Conservation (phyloP, 2,888 invertebrate species). For the Metacarcinus magister region DNA sequence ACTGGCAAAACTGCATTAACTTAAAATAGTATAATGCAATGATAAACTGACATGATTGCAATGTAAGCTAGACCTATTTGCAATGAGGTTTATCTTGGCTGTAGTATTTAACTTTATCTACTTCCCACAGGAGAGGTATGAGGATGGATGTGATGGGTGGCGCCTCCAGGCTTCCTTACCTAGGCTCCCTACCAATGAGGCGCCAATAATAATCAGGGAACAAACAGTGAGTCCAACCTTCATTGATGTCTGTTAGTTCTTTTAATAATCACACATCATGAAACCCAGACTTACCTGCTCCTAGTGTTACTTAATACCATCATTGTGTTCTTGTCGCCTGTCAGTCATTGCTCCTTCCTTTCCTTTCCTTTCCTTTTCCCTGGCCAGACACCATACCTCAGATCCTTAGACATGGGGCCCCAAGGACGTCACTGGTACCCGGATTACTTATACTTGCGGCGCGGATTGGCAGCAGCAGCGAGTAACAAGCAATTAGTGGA, state of each 20-base stretch:
- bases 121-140: background rate
- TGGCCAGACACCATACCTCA: constrained; percentile 11
- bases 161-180: background rate
- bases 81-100: too few relatives aligned
- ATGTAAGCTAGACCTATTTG: too few relatives aligned
- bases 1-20: too few relatives aligned
- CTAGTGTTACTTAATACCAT: background rate
- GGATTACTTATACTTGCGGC: constrained; percentile 52
- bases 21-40: too few relatives aligned
- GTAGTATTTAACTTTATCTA: too few relatives aligned
- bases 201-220: background rate
- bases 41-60: too few relatives aligned
- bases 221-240: background rate
- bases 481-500: background rate
- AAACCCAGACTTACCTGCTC: background rate
- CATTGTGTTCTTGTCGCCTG: background rate
- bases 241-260: background rate
- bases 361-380: background rate
- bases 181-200: background rate
- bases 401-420: background rate
- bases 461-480: background rate
- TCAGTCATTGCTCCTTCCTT: background rate
- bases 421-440: constrained; percentile 51
- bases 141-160: background rate
- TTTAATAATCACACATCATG: background rate